phyloP scores from a whole-genome alignment of 1,140 invertebrate genomes.

The Holcopasites calliopsidis region DNA sequence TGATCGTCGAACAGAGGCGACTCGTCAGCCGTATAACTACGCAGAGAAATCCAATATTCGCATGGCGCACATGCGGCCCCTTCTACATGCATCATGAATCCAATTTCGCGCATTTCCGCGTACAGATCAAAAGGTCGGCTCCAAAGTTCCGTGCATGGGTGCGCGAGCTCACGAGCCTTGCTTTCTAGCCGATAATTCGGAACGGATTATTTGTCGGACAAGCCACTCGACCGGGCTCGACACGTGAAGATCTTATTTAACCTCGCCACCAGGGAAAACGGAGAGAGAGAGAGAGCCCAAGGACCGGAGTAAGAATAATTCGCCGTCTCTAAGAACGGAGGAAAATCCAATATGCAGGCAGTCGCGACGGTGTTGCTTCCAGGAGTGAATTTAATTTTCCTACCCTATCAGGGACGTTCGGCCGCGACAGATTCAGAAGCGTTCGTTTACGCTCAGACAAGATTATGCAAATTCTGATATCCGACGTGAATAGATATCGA shows the following conservation, averaged over 20 bases:
- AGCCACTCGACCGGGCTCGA: too few species aligned
- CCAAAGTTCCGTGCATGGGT: background rate
- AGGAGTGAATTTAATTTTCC: conserved; percentile 19
- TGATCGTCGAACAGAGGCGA: conserved; percentile 47
- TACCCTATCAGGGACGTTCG: background rate
- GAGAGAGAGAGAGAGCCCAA: background rate
- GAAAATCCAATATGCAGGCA: conserved; percentile 20
- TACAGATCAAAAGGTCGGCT: conserved; percentile 32
- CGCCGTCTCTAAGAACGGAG: conserved; percentile 14
- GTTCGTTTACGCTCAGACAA: conserved; percentile 13
- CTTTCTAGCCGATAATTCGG: background rate
- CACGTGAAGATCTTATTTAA: background rate
- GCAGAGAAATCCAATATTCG: conserved; percentile 59
- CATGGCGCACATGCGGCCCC: conserved; percentile 13
- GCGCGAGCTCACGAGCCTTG: too few species aligned
- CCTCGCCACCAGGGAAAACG: too few species aligned
- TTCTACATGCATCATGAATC: conserved; percentile 42
- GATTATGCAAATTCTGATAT: conserved; percentile 16
- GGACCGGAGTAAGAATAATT: background rate
- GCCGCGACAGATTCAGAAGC: conserved; percentile 7
- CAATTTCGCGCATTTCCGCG: conserved; percentile 46
- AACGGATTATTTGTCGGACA: background rate
- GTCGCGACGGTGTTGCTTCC: background rate
- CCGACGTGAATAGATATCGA: background rate
- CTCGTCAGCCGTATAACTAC: conserved; percentile 54